These are phyloP conservation scores for Anas platyrhynchos DNA, from an alignment of 2,113 vertebrate genomes.

Conservation along the genomic window DNA sequence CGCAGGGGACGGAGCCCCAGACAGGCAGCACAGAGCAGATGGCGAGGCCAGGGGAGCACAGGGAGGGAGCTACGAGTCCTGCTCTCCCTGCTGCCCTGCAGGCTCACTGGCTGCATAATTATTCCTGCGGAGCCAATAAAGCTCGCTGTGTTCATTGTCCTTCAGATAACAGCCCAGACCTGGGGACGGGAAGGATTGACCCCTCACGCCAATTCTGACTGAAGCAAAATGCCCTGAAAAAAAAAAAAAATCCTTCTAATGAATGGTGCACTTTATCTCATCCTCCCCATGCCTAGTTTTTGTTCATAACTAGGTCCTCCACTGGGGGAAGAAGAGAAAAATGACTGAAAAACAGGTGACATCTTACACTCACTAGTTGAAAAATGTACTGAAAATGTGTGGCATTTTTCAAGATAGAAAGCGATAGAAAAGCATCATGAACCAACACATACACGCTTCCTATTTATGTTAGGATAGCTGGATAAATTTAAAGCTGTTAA, in stretches of 20 bases:
- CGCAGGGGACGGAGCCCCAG: neutral
- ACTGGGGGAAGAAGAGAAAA: neutral
- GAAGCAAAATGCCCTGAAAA: neutral
- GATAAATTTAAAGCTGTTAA: neutral
- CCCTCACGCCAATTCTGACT: neutral
- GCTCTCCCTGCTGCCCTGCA: conserved; percentile 28
- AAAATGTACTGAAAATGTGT: neutral
- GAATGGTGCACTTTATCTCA: neutral
- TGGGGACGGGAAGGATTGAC: neutral
- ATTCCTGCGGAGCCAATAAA: conserved; percentile 4
- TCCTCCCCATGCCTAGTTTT: neutral
- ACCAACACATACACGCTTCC: neutral
- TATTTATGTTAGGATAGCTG: neutral
- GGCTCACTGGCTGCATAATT: conserved; percentile 53
- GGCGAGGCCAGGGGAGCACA: neutral
- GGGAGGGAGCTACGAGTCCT: neutral
- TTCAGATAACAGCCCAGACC: conserved; percentile 15
- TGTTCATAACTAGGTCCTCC: neutral
- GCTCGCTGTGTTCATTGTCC: conserved; percentile 19
- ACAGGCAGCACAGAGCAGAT: conserved; percentile 45
- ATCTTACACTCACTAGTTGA: neutral
- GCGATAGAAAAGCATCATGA: neutral
- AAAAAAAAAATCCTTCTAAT: neutral
- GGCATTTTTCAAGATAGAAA: neutral
- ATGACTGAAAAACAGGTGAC: neutral